Evolutionary conservation across 2,797 vertebrate species (phyloP).

Genomic region (Chiloscyllium punctatum): DNA sequence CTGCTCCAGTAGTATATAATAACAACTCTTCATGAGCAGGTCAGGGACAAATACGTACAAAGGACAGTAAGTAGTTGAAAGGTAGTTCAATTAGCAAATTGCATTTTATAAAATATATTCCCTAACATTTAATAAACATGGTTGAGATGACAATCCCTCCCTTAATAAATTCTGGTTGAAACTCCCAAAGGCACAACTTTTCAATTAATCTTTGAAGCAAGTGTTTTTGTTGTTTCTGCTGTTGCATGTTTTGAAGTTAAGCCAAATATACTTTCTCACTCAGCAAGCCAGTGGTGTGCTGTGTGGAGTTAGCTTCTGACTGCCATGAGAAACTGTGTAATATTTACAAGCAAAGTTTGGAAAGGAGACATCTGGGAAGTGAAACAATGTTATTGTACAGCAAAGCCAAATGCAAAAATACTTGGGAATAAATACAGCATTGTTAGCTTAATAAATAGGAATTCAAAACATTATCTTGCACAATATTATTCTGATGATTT

Average conservation of each 20-base stretch:
- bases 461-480: constrained; percentile 20
- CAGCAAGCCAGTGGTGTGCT: neutral
- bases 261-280: neutral
- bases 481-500: constrained; percentile 31
- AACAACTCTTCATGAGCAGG: too few relatives aligned
- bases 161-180: neutral
- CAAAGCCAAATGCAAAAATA: neutral
- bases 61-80: neutral
- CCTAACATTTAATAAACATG: neutral
- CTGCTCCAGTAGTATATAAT: too few relatives aligned
- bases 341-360: neutral
- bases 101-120: neutral
- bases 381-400: neutral
- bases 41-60: neutral
- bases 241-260: neutral
- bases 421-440: neutral
- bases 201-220: neutral
- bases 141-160: neutral
- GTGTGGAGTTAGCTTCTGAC: neutral
- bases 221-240: neutral
- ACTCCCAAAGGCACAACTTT: neutral
- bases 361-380: neutral
- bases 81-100: neutral
- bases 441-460: neutral
- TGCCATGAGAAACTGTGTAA: neutral